Percentiles rank a stretch among this genome's conserved stretches.
Evolutionary conservation across 2,888 invertebrate species (phyloP).

Genomic region (Saturnia japonica): DNA sequence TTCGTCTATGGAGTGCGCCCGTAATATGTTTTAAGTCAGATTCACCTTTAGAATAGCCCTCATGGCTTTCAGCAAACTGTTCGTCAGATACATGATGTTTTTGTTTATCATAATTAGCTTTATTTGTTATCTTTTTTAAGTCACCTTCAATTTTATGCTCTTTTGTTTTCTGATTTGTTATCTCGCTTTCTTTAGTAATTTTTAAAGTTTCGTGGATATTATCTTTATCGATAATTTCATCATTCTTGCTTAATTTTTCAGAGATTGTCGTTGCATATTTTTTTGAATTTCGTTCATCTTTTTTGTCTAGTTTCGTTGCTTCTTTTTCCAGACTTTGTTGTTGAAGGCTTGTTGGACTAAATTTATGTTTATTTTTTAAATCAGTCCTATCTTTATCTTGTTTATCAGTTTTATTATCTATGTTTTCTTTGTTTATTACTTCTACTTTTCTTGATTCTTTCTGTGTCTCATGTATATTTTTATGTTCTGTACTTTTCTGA

Average conservation of each 20-base stretch:
- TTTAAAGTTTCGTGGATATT: slow-evolving; percentile 25
- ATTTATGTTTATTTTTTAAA: neutral
- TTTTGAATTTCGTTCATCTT: slow-evolving; percentile 28
- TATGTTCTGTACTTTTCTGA: slow-evolving; percentile 22
- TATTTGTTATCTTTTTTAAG: slow-evolving; percentile 37
- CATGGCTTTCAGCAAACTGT: slow-evolving; percentile 40
- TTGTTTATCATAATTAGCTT: slow-evolving; percentile 33
- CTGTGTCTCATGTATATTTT: slow-evolving; percentile 20
- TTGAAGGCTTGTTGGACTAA: slow-evolving; percentile 8
- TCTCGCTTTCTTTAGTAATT: slow-evolving; percentile 27
- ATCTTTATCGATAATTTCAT: slow-evolving; percentile 27
- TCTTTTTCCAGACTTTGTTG: slow-evolving; percentile 21
- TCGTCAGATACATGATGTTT: slow-evolving; percentile 36
- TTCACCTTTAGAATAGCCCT: slow-evolving; percentile 45
- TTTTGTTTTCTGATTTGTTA: slow-evolving; percentile 32
- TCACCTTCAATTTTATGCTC: slow-evolving; percentile 33
- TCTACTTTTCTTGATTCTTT: neutral
- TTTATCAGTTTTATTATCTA: slow-evolving; percentile 14
- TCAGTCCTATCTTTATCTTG: slow-evolving; percentile 4
- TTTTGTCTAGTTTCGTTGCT: slow-evolving; percentile 18
- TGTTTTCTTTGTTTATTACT: neutral
- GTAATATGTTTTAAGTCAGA: slow-evolving; percentile 61
- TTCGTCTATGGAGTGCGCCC: slow-evolving; percentile 66
- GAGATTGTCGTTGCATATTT: slow-evolving; percentile 24
- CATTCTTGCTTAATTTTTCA: slow-evolving; percentile 24